phyloP scores from a whole-genome alignment of 1,140 invertebrate species.

The Wiebesia pumilae region DNA sequence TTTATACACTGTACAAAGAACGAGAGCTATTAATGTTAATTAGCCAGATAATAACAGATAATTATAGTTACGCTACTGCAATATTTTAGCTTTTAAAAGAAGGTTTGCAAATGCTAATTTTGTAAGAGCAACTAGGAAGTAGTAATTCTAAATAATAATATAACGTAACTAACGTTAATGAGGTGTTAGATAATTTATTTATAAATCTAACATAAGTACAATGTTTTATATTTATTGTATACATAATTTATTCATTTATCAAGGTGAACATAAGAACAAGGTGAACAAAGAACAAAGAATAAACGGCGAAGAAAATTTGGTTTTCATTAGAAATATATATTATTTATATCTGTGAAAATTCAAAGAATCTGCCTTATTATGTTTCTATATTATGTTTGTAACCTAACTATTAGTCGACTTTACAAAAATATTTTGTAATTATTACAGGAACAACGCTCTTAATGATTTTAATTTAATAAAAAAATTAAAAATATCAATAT shows the following conservation, averaged over 20 bases:
- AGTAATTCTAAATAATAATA: slow-evolving; percentile 14
- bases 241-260: neutral
- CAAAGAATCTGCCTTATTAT: no score
- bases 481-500: no score
- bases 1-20: neutral
- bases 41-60: neutral
- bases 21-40: neutral
- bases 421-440: no score
- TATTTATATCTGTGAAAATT: neutral
- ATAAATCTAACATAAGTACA: neutral
- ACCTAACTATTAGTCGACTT: no score
- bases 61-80: neutral
- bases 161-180: neutral
- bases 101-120: neutral
- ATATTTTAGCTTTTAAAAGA: slow-evolving; percentile 4
- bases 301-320: neutral
- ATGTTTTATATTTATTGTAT: neutral
- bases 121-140: neutral
- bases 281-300: neutral
- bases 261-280: neutral
- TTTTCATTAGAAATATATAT: neutral
- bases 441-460: no score
- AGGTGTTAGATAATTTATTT: neutral
- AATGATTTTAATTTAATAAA: no score
- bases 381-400: no score